A percentile compares a stretch with the other conserved stretches of the same genome.
These are phyloP conservation scores for Cladorhizidae sp. DNA, from an alignment of 37 sponge, comb jelly and placozoan species.

Conservation along the genomic window DNA sequence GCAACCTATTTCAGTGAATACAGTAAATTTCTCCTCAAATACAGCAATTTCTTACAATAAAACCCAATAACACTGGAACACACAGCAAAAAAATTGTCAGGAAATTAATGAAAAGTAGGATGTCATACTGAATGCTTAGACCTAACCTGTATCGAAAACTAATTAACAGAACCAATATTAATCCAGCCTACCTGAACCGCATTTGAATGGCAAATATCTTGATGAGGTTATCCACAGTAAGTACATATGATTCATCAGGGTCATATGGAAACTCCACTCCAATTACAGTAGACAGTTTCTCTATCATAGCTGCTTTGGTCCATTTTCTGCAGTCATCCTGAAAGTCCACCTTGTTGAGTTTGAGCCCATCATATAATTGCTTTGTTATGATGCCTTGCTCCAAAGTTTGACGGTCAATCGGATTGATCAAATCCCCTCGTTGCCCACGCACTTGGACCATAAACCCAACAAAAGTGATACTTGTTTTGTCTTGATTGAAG, in stretches of 20 bases:
- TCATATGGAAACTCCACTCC: conserved; percentile 48
- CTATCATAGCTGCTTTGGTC: conserved; percentile 36
- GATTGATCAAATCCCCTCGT: conserved; percentile 52
- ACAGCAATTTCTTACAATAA: too few relatives aligned
- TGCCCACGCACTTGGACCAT: conserved; percentile 6
- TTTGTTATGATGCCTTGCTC: conserved; percentile 31
- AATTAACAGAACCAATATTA: too few relatives aligned
- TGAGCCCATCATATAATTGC: conserved; percentile 38
- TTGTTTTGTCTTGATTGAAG: conserved; percentile 81
- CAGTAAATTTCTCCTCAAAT: too few relatives aligned
- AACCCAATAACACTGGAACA: too few relatives aligned
- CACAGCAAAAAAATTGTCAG: too few relatives aligned
- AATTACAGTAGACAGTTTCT: conserved; percentile 65
- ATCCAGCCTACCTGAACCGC: conserved; percentile 75
- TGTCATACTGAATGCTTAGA: too few relatives aligned
- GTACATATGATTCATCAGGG: conserved; percentile 83
- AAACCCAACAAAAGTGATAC: conserved; percentile 92
- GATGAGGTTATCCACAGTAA: conserved; percentile 83
- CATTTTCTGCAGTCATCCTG: conserved; percentile 46
- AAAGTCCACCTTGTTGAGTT: conserved; percentile 28
- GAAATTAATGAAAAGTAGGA: too few relatives aligned
- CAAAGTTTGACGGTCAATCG: conserved; percentile 1
- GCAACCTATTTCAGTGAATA: too few relatives aligned
- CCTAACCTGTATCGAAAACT: too few relatives aligned
- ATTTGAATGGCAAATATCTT: conserved; percentile 94